phyloP scores from a whole-genome alignment of 2,113 vertebrate genomes.

The Notothenia rossii region DNA sequence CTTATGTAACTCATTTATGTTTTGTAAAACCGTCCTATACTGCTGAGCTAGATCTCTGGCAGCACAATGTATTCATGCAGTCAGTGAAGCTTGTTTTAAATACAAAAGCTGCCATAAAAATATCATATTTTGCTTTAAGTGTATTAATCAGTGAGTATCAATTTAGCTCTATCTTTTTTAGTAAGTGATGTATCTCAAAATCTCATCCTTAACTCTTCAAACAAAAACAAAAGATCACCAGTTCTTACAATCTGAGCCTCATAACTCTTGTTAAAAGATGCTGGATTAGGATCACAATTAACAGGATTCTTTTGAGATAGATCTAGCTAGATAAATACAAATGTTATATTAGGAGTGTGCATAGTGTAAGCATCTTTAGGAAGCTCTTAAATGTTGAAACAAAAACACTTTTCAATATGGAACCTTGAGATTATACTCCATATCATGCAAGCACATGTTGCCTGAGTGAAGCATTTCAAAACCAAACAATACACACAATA shows the following conservation, averaged over 20 bases:
- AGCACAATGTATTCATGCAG: background rate
- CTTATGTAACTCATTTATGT: background rate
- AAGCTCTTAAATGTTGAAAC: no score
- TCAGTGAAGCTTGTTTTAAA: background rate
- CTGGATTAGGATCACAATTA: background rate
- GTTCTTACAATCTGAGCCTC: background rate
- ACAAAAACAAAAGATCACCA: background rate
- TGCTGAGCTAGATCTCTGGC: background rate
- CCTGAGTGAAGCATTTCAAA: background rate
- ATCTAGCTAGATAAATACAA: background rate
- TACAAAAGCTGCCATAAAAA: background rate
- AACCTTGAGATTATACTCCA: background rate
- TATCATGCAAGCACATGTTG: background rate
- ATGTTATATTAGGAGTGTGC: background rate
- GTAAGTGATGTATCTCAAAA: background rate
- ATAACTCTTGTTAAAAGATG: background rate
- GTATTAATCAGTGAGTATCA: background rate
- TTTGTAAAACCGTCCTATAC: background rate
- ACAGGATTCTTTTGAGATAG: no score
- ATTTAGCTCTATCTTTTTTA: background rate
- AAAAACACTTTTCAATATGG: no score
- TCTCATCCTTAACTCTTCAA: background rate
- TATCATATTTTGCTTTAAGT: background rate
- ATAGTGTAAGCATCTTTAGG: background rate
- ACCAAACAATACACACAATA: background rate